Base-by-base conservation (phyloP, 2,888 invertebrate species). In the Flabesymbios commensalis region DNA sequence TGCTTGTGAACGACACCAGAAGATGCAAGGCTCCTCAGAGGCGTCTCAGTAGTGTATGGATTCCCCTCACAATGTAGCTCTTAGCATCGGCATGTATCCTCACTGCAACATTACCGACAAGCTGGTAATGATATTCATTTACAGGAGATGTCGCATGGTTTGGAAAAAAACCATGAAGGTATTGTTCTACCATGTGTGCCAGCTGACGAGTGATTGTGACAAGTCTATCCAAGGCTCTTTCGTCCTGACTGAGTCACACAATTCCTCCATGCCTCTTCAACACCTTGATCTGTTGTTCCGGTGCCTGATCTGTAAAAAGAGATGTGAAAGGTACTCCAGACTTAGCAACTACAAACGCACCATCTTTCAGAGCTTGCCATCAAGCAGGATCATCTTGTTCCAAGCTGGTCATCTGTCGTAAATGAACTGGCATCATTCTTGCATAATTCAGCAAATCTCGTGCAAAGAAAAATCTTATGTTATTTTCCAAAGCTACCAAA, bases 401-500 rank as follows among this genome's bases (percentile, higher is more conserved):
- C 7, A 61, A 32, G 17, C 42, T 48, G 48, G 49, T 58, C 36
- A 57, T 59, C 58, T 61, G 57, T 3, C 49, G 33, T 22, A 61
- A 43, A 45, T 53, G 53, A 33, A 59, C 52, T 41, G 59, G 59
- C 59, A 53, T 53, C 42, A 59, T 42, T 3, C 59, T 7, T 42
- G 53, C 57, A 61, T 51, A 61, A 39, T 58, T 61, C 29, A 61
- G 51, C 32, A 58, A 51, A 42, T 61, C 57, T 22, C 19, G 57
- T n/a, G 57, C 57, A 51, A 61, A 61, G 51, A 59, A 61, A 41
- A 58, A 61, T 41, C 58, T 61, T 39, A 58, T 61, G 26, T 29
- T 33, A 26, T 58, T 59, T 22, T 61, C 57, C 39, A 58, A 29
- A n/a, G 61, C 31, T 31, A 51, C 32, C 28, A 59, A 26, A 29